Evolutionary conservation across 2,113 vertebrate species (phyloP).

Genomic region (Xiphophorus couchianus): DNA sequence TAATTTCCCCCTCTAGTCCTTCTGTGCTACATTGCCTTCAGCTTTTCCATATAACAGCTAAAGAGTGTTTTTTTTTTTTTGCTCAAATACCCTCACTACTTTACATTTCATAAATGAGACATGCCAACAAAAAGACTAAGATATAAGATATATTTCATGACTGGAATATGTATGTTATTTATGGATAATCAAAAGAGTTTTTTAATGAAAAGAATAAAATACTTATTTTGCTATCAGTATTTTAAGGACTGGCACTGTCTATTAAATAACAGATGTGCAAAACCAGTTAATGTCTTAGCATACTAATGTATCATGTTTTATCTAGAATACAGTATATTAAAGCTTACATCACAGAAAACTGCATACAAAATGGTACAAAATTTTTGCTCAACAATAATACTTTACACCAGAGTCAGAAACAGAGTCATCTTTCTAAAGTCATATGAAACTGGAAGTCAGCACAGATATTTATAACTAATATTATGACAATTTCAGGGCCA

Average conservation of each 20-base stretch:
- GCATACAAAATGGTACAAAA: constrained; percentile 23
- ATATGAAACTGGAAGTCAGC: not conserved
- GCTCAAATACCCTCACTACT: constrained; percentile 2
- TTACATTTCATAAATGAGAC: constrained; percentile 22
- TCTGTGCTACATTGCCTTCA: not conserved
- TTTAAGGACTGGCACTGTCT: not conserved
- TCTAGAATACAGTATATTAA: not conserved
- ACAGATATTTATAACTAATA: constrained; percentile 22
- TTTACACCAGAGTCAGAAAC: constrained; percentile 34
- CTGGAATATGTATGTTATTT: not conserved
- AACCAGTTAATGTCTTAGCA: not conserved
- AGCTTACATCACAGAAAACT: not conserved
- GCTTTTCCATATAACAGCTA: not conserved
- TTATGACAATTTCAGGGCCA: constrained; percentile 36
- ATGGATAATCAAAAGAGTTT: no score
- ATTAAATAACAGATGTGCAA: constrained; percentile 6
- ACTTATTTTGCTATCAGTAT: not conserved
- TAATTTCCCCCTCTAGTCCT: not conserved
- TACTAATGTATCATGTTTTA: not conserved
- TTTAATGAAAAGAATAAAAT: no score
- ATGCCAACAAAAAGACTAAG: constrained; percentile 10
- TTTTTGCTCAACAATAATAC: constrained; percentile 14
- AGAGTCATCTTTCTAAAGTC: constrained; percentile 26
- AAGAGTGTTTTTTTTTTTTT: not conserved
- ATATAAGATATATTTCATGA: not conserved